Conservation (phyloP, 2,888 invertebrate species). For the Dynastes maya region DNA sequence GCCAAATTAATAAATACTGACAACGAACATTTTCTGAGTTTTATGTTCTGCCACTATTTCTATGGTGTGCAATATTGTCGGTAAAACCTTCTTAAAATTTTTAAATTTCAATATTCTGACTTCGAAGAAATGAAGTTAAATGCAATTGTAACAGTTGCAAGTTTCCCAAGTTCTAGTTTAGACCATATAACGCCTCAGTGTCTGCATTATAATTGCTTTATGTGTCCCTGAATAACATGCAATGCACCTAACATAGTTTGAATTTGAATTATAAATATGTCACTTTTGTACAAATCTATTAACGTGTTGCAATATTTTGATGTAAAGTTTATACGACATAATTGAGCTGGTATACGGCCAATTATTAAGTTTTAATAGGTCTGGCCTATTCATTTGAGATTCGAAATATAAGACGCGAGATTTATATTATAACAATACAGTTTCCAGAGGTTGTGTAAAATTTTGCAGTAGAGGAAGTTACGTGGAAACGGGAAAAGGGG, state of each 20-base stretch:
- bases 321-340: conserved; percentile 24
- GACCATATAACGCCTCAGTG: too few species aligned
- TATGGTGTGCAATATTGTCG: too few species aligned
- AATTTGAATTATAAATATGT: conserved; percentile 28
- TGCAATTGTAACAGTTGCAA: too few species aligned
- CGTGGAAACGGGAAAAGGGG: neutral
- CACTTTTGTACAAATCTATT: conserved; percentile 15
- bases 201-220: too few species aligned
- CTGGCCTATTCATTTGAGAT: conserved; percentile 10
- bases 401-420: neutral
- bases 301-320: conserved; percentile 8
- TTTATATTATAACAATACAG: conserved; percentile 7
- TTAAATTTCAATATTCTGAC: too few species aligned
- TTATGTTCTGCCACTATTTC: too few species aligned
- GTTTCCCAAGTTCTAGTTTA: too few species aligned
- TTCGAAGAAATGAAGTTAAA: neutral
- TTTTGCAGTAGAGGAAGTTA: neutral
- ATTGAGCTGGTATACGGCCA: neutral
- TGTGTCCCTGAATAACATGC: neutral
- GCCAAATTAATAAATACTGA: too few species aligned
- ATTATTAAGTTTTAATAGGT: conserved; percentile 24
- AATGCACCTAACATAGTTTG: too few species aligned
- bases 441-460: neutral
- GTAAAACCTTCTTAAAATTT: too few species aligned
- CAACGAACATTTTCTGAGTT: too few species aligned